phyloP scores from a whole-genome alignment of 1,140 invertebrate genomes.

The Drosophila aff. region DNA sequence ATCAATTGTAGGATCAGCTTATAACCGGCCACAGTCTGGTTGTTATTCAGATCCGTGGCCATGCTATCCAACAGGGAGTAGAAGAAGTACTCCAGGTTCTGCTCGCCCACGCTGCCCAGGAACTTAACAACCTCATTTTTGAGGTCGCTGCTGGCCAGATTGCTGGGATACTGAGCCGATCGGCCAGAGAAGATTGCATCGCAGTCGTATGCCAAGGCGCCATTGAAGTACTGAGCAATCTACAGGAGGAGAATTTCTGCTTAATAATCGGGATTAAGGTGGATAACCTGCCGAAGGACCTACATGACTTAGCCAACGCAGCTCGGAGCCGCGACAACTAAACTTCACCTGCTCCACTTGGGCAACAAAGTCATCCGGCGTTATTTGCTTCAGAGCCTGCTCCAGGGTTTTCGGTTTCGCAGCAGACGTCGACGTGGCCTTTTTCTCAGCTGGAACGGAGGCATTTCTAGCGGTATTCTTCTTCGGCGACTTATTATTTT shows the following conservation, averaged over 20 bases:
- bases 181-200: slow-evolving; percentile 79
- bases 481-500: slow-evolving; percentile 85
- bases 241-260: not conserved
- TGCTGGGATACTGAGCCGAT: slow-evolving; percentile 72
- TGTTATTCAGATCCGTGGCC: slow-evolving; percentile 85
- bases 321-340: slow-evolving; percentile 66
- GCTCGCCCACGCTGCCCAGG: slow-evolving; percentile 85
- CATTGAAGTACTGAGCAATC: slow-evolving; percentile 70
- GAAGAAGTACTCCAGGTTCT: slow-evolving; percentile 87
- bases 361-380: slow-evolving; percentile 64
- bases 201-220: slow-evolving; percentile 60
- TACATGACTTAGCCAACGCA: slow-evolving; percentile 78
- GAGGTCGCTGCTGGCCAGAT: slow-evolving; percentile 53
- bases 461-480: slow-evolving; percentile 35
- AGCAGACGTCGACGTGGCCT: slow-evolving; percentile 36
- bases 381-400: slow-evolving; percentile 86
- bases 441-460: slow-evolving; percentile 11
- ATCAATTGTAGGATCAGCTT: slow-evolving; percentile 90
- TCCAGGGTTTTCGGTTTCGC: slow-evolving; percentile 88
- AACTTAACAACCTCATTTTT: slow-evolving; percentile 64
- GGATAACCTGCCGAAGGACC: not conserved
- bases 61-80: slow-evolving; percentile 87
- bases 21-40: slow-evolving; percentile 87
- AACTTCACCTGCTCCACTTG: slow-evolving; percentile 71
- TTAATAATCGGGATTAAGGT: not conserved